Evolutionary conservation across 2,797 vertebrate genomes (phyloP).

Genomic region (Dallia pectoralis): DNA sequence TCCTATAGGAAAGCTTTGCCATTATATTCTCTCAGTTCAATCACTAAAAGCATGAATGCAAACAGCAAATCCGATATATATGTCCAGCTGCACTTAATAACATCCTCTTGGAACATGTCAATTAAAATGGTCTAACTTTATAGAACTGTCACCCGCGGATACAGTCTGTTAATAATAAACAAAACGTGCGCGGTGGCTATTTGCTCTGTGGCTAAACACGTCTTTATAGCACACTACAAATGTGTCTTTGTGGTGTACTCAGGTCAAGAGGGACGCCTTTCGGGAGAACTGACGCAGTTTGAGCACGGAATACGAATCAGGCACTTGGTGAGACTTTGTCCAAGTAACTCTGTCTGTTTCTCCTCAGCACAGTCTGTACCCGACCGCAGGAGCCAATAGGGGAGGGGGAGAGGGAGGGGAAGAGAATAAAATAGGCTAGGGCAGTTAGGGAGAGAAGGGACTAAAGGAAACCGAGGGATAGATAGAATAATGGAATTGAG

Average conservation of each 20-base stretch:
- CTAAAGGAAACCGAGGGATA: too few relatives aligned
- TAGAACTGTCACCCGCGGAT: constrained; percentile 9
- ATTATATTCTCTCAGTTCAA: background rate
- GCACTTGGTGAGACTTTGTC: constrained; percentile 9
- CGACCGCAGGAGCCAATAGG: background rate
- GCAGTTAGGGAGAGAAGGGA: background rate
- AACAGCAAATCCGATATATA: background rate
- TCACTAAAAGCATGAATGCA: background rate
- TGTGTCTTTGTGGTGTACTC: constrained; percentile 17
- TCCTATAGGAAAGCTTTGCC: too few relatives aligned
- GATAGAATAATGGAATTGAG: background rate
- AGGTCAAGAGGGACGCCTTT: constrained; percentile 16
- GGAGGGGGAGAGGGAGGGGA: background rate
- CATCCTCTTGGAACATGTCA: constrained; percentile 11
- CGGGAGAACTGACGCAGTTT: constrained; percentile 7
- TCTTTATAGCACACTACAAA: constrained; percentile 14
- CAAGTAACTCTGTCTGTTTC: constrained; percentile 8
- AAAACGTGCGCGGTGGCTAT: background rate
- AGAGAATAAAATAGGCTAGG: background rate
- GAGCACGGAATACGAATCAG: background rate
- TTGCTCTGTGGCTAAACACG: background rate
- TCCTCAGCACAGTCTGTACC: constrained; percentile 15
- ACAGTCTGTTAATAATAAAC: background rate
- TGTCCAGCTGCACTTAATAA: background rate
- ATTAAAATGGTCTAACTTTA: constrained; percentile 1